Evolutionary conservation across 1,140 invertebrate genomes (phyloP), one percentile per base, ranked within the genome.

Genomic region (Lasaia peninsularis): DNA sequence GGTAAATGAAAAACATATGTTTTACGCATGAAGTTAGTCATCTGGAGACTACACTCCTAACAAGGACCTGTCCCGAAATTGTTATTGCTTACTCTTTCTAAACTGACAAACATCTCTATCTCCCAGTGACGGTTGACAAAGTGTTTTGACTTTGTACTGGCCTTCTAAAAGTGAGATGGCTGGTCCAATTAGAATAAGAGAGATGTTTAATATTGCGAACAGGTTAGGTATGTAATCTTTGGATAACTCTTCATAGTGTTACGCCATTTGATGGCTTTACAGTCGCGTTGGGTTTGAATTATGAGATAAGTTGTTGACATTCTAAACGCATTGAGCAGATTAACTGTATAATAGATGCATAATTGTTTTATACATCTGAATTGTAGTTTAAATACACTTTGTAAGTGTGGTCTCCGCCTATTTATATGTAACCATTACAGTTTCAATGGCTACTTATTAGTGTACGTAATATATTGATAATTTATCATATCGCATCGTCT

Each of bases 341-440:
- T 58, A 57, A 55, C 53, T 52, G 56, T 79, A 65, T 77, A 75
- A 75, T 74, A 66, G 74, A 84, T 86, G 82, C 78, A 84, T 84
- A 86, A 84, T 83, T 73, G 63, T 69, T 79, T 82, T 84, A 79
- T 87, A 84, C 81, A 80, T 84, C 80, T 75, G 75, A 72, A 80
- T 77, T 73, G 80, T 88, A 88, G 85, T 86, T 84, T 88, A 83
- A 88, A 84, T 87, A 84, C 82, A 88, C 85, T 84, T 82, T 80
- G 74, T 81, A 85, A 88, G 85, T 88, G 85, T 86, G 75, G 75
- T 76, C 74, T 88, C 85, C 85, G 85, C 85, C 85, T 88, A 88
- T 88, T 84, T 84, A 82, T 82, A 78, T 86, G 73, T 86, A 86
- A 84, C 75, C 79, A 82, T 82, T 82, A 70, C 79, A 78, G 71